Evolutionary conservation across 2,113 vertebrate genomes (phyloP), one percentile per base, ranked within the genome.

Genomic region (Pseudopodoces humilis): DNA sequence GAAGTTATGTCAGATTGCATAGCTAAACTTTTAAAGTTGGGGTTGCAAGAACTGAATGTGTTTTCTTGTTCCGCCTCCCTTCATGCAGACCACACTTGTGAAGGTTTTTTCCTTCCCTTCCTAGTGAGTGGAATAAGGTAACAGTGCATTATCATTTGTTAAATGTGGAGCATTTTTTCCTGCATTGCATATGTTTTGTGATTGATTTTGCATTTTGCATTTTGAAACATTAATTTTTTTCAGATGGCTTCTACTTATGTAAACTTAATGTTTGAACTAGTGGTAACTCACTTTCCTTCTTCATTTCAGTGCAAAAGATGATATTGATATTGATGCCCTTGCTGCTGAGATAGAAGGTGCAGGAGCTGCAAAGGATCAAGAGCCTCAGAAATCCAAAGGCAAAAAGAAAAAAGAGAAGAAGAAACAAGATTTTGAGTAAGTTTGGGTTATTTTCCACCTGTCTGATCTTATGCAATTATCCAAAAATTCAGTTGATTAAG

Each of bases 341-440:
- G 99, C 99, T 49, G 99, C 99, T 55, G 99, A 99, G 96, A 99
- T 99, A 94, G 99, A 99, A 96, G 99, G 99, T 95, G 99, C 99
- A 6, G 99, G 99, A 86, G 98, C 99, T 83, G 98, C 99, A 58
- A 99, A 99, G 87, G 99, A 99, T 72, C 98, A 98, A 49, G 98
- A 98, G 52, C 89, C 97, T 92, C 98, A 98, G 88, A 99, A 99
- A 91, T 98, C 98, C 88, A 99, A 99, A 95, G 98, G 98, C 94
- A 99, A 99, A 96, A 99, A 99, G 97, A 99, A 99, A 97, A 99
- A 99, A 94, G 98, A 97, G 58, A 98, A 96, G 81, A 99, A 99
- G 95, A 99, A 98, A 91, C 99, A 99, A 8, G 99, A 99, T 53
- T 99, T 98, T 94, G 99, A 99, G 99, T 99, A 97, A 90, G 98